These are phyloP conservation scores for Enteromius thamalakanensis DNA, from an alignment of 2,797 vertebrate species.

Conservation along the genomic window DNA sequence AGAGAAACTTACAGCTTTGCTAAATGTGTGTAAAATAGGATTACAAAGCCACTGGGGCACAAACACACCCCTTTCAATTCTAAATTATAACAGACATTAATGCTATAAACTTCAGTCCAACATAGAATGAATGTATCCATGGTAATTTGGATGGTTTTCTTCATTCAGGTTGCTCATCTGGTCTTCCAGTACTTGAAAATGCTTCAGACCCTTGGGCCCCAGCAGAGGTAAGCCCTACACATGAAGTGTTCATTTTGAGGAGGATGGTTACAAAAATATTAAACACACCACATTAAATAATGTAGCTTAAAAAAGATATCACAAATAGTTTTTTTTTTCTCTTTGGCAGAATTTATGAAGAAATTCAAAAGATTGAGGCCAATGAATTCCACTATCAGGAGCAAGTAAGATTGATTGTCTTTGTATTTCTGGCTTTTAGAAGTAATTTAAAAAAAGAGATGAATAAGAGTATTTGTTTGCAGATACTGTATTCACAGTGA, in stretches of 20 bases:
- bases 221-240: conserved; percentile 80
- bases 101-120: not conserved
- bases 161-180: conserved; percentile 85
- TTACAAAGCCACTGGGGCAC: conserved; percentile 34
- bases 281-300: not conserved
- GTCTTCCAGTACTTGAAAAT: conserved; percentile 97
- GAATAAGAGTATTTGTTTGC: conserved; percentile 14
- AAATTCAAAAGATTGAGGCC: conserved; percentile 95
- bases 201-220: conserved; percentile 89
- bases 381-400: conserved; percentile 97
- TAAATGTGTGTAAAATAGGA: conserved; percentile 51
- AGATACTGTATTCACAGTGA: not conserved
- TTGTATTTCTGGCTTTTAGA: not conserved
- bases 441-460: not conserved
- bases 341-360: conserved; percentile 85
- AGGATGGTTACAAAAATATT: not conserved
- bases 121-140: conserved; percentile 16
- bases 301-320: not conserved
- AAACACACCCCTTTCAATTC: conserved; percentile 17
- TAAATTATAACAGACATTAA: conserved; percentile 16
- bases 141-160: conserved; percentile 7
- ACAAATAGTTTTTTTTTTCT: not conserved
- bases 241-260: not conserved
- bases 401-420: conserved; percentile 77
- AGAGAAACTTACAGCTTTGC: conserved; percentile 15